A percentile compares a stretch with the other conserved stretches of the same genome.
Conservation (phyloP, 2,888 invertebrate species). For the Dastarcus helophoroides region DNA sequence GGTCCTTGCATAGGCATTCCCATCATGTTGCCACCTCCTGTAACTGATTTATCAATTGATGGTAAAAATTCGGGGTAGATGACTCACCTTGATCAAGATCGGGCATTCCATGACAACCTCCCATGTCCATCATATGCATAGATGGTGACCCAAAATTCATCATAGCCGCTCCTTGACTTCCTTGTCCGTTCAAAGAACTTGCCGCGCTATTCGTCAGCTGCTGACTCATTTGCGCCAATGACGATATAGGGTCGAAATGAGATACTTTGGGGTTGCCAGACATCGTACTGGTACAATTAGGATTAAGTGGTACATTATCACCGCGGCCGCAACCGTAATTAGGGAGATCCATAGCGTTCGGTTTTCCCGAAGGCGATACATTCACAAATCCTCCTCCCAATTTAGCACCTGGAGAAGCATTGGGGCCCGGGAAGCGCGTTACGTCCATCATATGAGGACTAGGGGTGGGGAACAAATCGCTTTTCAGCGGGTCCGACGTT, state of each 20-base stretch:
- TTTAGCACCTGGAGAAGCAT: conserved; percentile 34
- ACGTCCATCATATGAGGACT: conserved; percentile 37
- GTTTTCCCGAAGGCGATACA: conserved; percentile 35
- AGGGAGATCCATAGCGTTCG: conserved; percentile 32
- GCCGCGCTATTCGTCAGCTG: conserved; percentile 71
- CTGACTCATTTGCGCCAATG: conserved; percentile 89
- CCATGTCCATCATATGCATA: conserved; percentile 38
- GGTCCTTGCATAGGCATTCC: conserved; percentile 36
- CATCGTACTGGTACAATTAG: conserved; percentile 47
- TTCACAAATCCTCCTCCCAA: conserved; percentile 37
- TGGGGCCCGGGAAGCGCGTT: conserved; percentile 41
- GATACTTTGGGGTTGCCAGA: conserved; percentile 49
- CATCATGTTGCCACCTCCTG: conserved; percentile 31
- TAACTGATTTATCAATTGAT: too few relatives aligned
- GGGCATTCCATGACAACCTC: conserved; percentile 33
- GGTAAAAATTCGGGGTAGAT: too few relatives aligned
- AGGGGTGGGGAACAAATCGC: conserved; percentile 33
- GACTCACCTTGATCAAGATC: conserved; percentile 33
- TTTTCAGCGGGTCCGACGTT: conserved; percentile 32
- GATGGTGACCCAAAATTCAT: conserved; percentile 45
- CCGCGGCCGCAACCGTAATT: conserved; percentile 39
- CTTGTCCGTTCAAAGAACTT: conserved; percentile 47
- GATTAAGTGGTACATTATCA: conserved; percentile 56
- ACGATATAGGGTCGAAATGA: conserved; percentile 87
- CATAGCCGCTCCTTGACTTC: conserved; percentile 39